Base-by-base conservation (phyloP, 2,797 vertebrate species). In the Propithecus deckenii region DNA sequence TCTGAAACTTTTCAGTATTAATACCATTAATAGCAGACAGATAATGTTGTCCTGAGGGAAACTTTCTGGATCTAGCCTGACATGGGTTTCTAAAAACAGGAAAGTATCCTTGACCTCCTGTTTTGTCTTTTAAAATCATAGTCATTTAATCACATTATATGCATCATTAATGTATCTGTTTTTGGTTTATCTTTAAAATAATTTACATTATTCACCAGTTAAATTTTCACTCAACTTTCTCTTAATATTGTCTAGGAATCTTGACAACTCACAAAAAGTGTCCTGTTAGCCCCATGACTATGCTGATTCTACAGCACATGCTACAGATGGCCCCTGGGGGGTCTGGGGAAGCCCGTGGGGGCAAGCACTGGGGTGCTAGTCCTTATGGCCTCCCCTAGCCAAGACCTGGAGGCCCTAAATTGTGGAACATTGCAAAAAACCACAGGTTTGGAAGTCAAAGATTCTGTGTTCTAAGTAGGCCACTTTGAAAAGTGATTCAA, bases 141-240 rank as follows among this genome's bases (percentile, higher is more conserved):
- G 15, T 20, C 59, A 50, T 90, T 55, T 95, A 59, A 92, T 43
- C 83, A 32, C 12, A 71, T 80, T 41, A 7, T 1, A 71, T 48
- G 8, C 2, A 46, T 4, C 28, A 28, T 86, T 84, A 81, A 78
- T 41, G 7, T 35, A 69, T 57, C 55, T n/a, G 4, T 59, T 89
- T 75, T 71, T 32, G 9, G 74, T 78, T 87, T 91, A 61, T 65
- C 63, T 65, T 93, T 59, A 76, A 91, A 86, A 65, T 76, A 87
- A 50, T 50, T 84, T 79, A 14, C 41, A 12, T 22, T 71, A 35
- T 84, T 76, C 22, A 9, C 4, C 30, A 75, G 18, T 76, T 67
- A 50, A 71, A 86, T 7, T 28, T 30, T 17, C 7, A 57, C 2
- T 4, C 28, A 89, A 15, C 23, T 78, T 96, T 78, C 7, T 79